Conservation (phyloP, 2,888 invertebrate genomes). For the Caenorhabditis afra region DNA sequence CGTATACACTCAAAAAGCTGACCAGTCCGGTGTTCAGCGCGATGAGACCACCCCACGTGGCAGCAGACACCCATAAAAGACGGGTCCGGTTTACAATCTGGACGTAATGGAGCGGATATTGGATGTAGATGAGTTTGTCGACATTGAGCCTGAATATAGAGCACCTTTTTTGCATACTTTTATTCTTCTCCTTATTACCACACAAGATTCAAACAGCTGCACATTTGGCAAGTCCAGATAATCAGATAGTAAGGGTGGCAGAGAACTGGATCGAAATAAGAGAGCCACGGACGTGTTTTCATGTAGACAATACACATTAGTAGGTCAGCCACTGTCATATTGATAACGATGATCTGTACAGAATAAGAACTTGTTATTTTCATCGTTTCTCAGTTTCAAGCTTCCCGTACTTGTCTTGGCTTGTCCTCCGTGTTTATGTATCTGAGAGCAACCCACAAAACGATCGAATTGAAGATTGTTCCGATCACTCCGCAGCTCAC, state of each 20-base stretch:
- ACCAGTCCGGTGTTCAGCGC: constrained; percentile 66
- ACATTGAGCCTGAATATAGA: constrained; percentile 70
- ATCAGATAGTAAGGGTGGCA: constrained; percentile 78
- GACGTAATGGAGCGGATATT: constrained; percentile 79
- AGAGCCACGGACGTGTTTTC: constrained; percentile 76
- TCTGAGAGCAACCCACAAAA: constrained; percentile 76
- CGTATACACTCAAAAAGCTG: constrained; percentile 69
- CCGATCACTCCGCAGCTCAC: constrained; percentile 73
- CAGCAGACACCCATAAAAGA: constrained; percentile 67
- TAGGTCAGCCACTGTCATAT: constrained; percentile 80
- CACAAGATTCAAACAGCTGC: constrained; percentile 78
- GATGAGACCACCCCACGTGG: constrained; percentile 72
- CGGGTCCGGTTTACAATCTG: constrained; percentile 72
- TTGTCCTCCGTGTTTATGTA: constrained; percentile 79
- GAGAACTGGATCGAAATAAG: constrained; percentile 61
- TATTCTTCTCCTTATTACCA: constrained; percentile 65
- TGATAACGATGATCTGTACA: constrained; percentile 78
- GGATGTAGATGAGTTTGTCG: constrained; percentile 78
- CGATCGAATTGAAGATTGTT: constrained; percentile 75
- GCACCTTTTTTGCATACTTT: background rate
- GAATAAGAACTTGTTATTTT: too few relatives aligned
- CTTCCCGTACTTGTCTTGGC: constrained; percentile 80
- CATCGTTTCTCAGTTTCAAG: too few relatives aligned
- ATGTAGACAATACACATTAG: constrained; percentile 78
- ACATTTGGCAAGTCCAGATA: constrained; percentile 78